Base-by-base conservation (phyloP, 1,140 invertebrate species). In the Trichonephila inaurata region DNA sequence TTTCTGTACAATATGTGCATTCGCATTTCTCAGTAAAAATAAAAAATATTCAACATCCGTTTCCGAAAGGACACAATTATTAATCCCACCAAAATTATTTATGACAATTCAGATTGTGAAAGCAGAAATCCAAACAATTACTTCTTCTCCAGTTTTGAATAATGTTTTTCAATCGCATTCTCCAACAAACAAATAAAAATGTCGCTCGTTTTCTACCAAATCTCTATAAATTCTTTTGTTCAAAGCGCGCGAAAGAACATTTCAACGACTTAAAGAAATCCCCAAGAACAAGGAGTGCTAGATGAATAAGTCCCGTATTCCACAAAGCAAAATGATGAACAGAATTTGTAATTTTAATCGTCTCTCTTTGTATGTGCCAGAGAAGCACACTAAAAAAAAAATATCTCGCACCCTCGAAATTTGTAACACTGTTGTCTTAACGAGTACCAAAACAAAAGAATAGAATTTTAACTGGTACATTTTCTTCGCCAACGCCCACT, bases 401-500 rank as follows among this genome's bases (percentile, higher is more conserved):
- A 19, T 33, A 14, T 77, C 28, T 28, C 18, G 14, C 14, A 1
- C 16, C 12, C 69, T 28, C 14, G 12, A 40, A 40, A 77, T 77
- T 77, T 14, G 12, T 16, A 77, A 77, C 69, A 77, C 7, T 77
- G 69, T 40, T 77, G 28, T 28, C 69, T 33, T 77, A 77, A 77
- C 69, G 28, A 40, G 14, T 4, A 19, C 18, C 51, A 77, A 77
- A 77, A 33, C 24, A 28, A 21, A 77, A 77, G 69, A 77, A 77
- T 28, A 40, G 69, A 77, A 77, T 77, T 77, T 77, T 77, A 77
- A 77, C 69, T 19, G 14, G 24, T 77, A 77, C 69, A 77, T 77
- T 77, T 77, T 77, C 69, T 28, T 28, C 28, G 28, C 69, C 28
- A 77, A 77, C 24, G 69, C 69, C 28, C 28, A 28, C 69, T 77